Conservation (phyloP, 2,888 invertebrate species). For the Ferdinandea cuprea region DNA sequence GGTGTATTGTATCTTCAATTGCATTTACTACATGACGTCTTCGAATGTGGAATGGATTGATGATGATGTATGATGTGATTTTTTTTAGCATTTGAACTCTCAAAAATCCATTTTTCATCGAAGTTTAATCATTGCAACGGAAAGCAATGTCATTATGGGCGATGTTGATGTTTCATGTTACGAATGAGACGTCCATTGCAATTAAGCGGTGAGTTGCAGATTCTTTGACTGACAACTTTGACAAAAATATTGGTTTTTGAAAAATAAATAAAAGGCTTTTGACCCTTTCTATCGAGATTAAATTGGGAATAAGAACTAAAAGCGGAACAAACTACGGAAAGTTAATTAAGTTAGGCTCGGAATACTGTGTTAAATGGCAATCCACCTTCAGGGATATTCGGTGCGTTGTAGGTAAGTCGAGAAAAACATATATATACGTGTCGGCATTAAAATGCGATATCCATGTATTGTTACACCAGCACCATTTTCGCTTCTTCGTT, state of each 20-base stretch:
- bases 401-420: too few species aligned
- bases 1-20: slow-evolving; percentile 55
- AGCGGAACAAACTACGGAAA: too few species aligned
- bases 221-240: slow-evolving; percentile 24
- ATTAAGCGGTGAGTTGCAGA: slow-evolving; percentile 55
- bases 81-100: slow-evolving; percentile 17
- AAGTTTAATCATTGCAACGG: slow-evolving; percentile 51
- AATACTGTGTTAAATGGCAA: too few species aligned
- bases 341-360: too few species aligned
- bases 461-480: too few species aligned
- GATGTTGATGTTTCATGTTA: slow-evolving; percentile 41
- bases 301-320: too few species aligned
- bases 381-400: too few species aligned
- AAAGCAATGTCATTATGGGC: slow-evolving; percentile 55
- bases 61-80: slow-evolving; percentile 73
- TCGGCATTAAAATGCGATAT: too few species aligned
- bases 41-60: slow-evolving; percentile 63
- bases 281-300: too few species aligned
- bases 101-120: slow-evolving; percentile 63
- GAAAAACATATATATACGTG: too few species aligned
- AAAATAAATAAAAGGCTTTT: neutral
- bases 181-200: slow-evolving; percentile 15
- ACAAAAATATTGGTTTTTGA: slow-evolving; percentile 31
- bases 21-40: slow-evolving; percentile 57
- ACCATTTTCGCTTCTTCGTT: too few species aligned